Evolutionary conservation across 2,797 vertebrate species (phyloP).

Genomic region (Arctocebus calabarensis): DNA sequence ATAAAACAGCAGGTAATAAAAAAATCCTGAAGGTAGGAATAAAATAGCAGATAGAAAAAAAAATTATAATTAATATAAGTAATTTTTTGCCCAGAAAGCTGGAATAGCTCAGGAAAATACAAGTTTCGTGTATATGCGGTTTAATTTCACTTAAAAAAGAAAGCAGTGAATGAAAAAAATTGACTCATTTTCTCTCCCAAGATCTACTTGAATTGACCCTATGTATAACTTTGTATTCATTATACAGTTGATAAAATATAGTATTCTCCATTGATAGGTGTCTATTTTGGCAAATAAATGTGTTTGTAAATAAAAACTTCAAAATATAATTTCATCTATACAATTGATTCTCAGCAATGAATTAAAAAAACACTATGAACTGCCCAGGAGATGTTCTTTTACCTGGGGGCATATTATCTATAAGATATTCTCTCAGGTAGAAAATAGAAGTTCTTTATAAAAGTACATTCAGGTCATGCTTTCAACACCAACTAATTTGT

Average conservation of each 20-base stretch:
- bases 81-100: neutral
- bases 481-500: constrained; percentile 3
- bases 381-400: neutral
- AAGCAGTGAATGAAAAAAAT: constrained; percentile 18
- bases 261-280: neutral
- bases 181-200: neutral
- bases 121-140: neutral
- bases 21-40: neutral
- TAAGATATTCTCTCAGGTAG: neutral
- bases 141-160: constrained; percentile 18
- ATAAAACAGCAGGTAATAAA: neutral
- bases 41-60: neutral
- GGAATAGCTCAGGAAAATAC: neutral
- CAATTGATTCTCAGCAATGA: neutral
- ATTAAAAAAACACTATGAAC: constrained; percentile 8
- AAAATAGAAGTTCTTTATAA: constrained; percentile 52
- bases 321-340: neutral
- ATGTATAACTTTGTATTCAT: neutral
- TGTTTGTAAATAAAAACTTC: constrained; percentile 10
- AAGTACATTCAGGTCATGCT: neutral
- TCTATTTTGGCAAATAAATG: neutral
- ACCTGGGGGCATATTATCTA: neutral
- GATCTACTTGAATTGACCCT: neutral
- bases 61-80: neutral
- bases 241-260: neutral